Conservation (phyloP, 2,797 vertebrate species). For the Eidolon dupreanum region DNA sequence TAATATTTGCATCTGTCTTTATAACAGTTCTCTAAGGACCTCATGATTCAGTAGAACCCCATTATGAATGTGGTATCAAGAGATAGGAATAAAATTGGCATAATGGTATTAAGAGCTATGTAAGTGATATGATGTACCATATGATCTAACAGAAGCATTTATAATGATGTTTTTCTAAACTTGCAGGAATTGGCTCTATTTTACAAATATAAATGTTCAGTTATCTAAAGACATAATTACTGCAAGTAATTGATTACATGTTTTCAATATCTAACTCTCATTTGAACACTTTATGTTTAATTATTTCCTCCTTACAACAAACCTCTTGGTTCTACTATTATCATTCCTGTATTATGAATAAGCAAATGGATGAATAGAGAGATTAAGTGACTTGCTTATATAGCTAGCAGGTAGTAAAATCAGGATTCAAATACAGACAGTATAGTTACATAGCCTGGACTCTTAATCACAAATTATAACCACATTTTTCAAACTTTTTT, state of each 20-base stretch:
- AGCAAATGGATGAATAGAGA: neutral
- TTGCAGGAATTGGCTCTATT: neutral
- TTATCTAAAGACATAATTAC: neutral
- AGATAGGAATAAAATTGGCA: slow-evolving; percentile 30
- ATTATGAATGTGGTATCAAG: slow-evolving; percentile 28
- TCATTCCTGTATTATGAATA: neutral
- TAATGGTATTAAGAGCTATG: neutral
- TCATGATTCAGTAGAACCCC: neutral
- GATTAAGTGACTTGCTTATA: neutral
- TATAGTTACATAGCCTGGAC: neutral
- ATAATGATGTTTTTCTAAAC: neutral
- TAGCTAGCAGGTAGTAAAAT: neutral
- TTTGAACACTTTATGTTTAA: neutral
- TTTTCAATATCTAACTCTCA: neutral
- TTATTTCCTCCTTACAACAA: slow-evolving; percentile 29
- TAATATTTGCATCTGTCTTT: slow-evolving; percentile 56
- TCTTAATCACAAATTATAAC: neutral
- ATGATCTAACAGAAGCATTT: slow-evolving; percentile 21
- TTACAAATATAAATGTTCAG: slow-evolving; percentile 12
- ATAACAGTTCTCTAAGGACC: slow-evolving; percentile 16
- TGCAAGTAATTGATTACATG: neutral
- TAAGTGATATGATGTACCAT: neutral
- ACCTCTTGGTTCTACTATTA: neutral
- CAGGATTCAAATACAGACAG: slow-evolving; percentile 10
- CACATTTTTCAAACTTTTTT: neutral